phyloP scores from a whole-genome alignment of 2,888 invertebrate species.

The Brachylomia viminalis region DNA sequence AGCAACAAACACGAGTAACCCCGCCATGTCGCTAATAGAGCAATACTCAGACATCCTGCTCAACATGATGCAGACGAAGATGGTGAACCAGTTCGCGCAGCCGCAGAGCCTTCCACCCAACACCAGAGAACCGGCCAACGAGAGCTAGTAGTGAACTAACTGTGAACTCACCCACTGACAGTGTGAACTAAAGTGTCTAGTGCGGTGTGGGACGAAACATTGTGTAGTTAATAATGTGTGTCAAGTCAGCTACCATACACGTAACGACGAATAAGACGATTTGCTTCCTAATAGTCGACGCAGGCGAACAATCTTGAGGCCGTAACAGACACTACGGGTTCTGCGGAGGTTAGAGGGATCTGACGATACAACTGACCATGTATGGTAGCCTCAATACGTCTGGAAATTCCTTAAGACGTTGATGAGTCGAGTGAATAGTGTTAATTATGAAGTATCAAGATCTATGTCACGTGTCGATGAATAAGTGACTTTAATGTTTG shows the following conservation, averaged over 20 bases:
- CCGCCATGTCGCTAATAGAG: conserved; percentile 90
- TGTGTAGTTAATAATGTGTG: conserved; percentile 3
- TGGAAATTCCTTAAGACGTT: neutral
- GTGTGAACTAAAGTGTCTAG: conserved; percentile 9
- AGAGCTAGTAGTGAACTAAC: conserved; percentile 81
- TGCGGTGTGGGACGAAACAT: neutral
- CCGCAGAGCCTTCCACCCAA: conserved; percentile 84
- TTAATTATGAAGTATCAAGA: conserved; percentile 13
- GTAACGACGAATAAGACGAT: neutral
- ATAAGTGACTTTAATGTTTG: conserved; percentile 12
- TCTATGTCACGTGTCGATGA: neutral
- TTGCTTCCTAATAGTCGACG: neutral
- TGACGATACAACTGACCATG: neutral
- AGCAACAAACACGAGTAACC: conserved; percentile 77
- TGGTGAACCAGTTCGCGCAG: conserved; percentile 85
- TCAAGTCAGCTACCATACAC: neutral
- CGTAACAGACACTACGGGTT: neutral
- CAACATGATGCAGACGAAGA: conserved; percentile 89
- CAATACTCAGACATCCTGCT: conserved; percentile 92
- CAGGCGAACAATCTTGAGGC: neutral
- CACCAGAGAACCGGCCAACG: conserved; percentile 76
- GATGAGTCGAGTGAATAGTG: neutral
- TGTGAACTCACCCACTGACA: conserved; percentile 1
- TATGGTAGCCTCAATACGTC: neutral
- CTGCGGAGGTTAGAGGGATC: neutral